Base-by-base conservation (phyloP, 2,113 vertebrate genomes). In the Otocyon megalotis region DNA sequence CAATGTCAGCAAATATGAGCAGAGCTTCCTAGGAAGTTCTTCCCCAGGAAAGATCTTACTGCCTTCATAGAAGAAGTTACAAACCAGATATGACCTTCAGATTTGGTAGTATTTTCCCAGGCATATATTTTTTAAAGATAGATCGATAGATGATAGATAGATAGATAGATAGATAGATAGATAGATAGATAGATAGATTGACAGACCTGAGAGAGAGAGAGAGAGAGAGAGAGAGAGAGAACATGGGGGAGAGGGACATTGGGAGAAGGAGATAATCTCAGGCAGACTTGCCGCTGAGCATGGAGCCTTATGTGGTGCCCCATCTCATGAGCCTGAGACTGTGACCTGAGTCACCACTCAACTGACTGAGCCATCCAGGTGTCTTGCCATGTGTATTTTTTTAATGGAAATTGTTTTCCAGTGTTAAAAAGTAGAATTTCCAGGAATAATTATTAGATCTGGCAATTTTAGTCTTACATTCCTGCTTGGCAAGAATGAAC, bases 1-100 rank as follows among this genome's bases (percentile, higher is more conserved):
- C 77, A 65, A 85, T 15, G 17, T 71, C 63, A 97, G 84, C 80
- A 96, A 97, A 94, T 26, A 63, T 4, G 83, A 82, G 88, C 48
- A 86, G 28, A 3, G 26, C 54, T 95, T 96, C 58, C 30, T 56
- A 92, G 43, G 32, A 92, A 58, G 10, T 82, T 71, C 48, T 60
- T 92, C 80, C 74, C 43, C 8, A 1, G 67, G 83, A 58, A 71
- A 71, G 32, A 12, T 76, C 82, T 92, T 48, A 71, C 8, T 62
- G n/a, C n/a, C 22, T 96, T 90, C 65, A 67, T 6, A 37, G 0
- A 83, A 82, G 37, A 94, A 90, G 48, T 8, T 56, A 19, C 35
- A 90, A 95, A 81, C 2, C 43, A 65, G 5, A 24, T 65, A 58
- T 11, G 35, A 65, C 17, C 62, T 96, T 94, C 63, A 53, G 28